Evolutionary conservation across 2,888 invertebrate species (phyloP), one percentile per base, ranked within the genome.

Genomic region (Acanthosepion lycidas): DNA sequence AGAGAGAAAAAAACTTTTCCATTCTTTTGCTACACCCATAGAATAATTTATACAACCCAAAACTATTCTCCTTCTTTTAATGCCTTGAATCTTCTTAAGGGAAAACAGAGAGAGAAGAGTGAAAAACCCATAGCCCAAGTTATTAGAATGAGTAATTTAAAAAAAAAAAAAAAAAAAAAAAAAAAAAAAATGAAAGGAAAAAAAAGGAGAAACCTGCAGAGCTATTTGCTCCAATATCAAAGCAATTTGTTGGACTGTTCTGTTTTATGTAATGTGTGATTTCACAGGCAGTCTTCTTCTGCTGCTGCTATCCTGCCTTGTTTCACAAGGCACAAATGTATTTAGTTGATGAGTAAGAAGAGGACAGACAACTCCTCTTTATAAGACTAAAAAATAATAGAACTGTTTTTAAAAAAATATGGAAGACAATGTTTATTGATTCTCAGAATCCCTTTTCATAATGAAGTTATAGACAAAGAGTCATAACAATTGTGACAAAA

Each of bases 161-260:
- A 42, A 42, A 42, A 42, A 18, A 18, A 18, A 18, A n/a, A n/a
- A n/a, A 78, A 78, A 26, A 6, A 26, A 9, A 9, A 28, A 28
- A 28, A 28, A 28, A 26, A n/a, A n/a, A n/a, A n/a, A n/a, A n/a
- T n/a, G n/a, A 78, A 33, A 33, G 33, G 33, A 26, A 26, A 26
- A 23, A 64, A 18, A 20, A 18, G 18, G 55, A 55, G 20, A 59
- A 20, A 1, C 59, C 59, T 23, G 59, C 26, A 59, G 59, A 59
- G 59, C 59, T 59, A 59, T 59, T 59, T 59, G n/a, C 78, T 78
- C 12, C 78, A n/a, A 78, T 33, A 78, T 78, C n/a, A 78, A 78
- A 78, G 78, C 78, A 78, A 78, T n/a, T 78, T 78, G 78, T 78
- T 78, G 78, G n/a, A 78, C 78, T 78, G n/a, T 78, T 78, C 78